Evolutionary conservation across 2,888 invertebrate species (phyloP).

Genomic region (Elegia similella): DNA sequence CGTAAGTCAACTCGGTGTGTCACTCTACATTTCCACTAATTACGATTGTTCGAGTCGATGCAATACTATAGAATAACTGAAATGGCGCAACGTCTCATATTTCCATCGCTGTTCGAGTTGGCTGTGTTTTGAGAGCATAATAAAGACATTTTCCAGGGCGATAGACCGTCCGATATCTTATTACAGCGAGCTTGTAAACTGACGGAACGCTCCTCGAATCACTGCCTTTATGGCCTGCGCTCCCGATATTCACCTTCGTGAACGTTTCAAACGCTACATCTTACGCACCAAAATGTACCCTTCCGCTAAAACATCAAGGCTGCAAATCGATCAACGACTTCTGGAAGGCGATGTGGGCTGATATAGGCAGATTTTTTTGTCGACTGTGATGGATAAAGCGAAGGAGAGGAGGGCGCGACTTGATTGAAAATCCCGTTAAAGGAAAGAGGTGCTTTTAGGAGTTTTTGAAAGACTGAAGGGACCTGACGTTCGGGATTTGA

Average conservation of each 20-base stretch:
- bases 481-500: slow-evolving; percentile 24
- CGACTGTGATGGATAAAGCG: slow-evolving; percentile 60
- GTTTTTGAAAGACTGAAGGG: slow-evolving; percentile 32
- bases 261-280: slow-evolving; percentile 37
- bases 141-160: slow-evolving; percentile 62
- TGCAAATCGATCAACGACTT: slow-evolving; percentile 25
- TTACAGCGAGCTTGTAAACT: slow-evolving; percentile 68
- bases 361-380: slow-evolving; percentile 64
- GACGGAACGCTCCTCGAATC: slow-evolving; percentile 64
- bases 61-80: slow-evolving; percentile 24
- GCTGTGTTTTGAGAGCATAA: slow-evolving; percentile 48
- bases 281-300: slow-evolving; percentile 33
- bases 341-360: slow-evolving; percentile 40
- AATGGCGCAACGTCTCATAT: slow-evolving; percentile 29
- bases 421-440: slow-evolving; percentile 62
- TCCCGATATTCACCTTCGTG: slow-evolving; percentile 62
- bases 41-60: too few species aligned
- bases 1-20: too few species aligned
- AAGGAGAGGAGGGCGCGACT: slow-evolving; percentile 48
- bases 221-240: slow-evolving; percentile 63
- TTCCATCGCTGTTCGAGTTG: slow-evolving; percentile 24
- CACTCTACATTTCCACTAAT: too few species aligned
- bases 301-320: slow-evolving; percentile 29
- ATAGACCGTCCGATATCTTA: slow-evolving; percentile 70
- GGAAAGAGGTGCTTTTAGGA: slow-evolving; percentile 41